phyloP scores from a whole-genome alignment of 2,888 invertebrate species.

The Idaea straminata region DNA sequence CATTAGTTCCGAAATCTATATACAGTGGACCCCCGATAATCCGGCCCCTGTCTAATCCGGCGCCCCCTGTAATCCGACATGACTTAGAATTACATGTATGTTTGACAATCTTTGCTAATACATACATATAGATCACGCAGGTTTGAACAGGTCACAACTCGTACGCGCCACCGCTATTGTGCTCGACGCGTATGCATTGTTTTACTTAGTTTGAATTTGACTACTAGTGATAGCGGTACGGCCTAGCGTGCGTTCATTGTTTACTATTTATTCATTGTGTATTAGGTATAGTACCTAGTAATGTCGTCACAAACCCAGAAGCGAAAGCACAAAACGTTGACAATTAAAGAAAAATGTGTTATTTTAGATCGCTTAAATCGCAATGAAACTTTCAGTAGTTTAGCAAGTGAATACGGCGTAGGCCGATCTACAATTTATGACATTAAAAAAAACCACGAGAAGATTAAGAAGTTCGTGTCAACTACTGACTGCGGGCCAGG shows the following conservation, averaged over 20 bases:
- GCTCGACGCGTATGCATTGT: conserved; percentile 12
- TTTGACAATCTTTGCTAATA: conserved; percentile 5
- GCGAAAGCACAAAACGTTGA: conserved; percentile 28
- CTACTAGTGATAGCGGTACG: conserved; percentile 21
- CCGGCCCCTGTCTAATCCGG: conserved; percentile 19
- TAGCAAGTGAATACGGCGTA: conserved; percentile 20
- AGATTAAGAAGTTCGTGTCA: conserved; percentile 30
- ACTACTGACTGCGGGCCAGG: conserved; percentile 31
- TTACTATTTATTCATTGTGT: conserved; percentile 26
- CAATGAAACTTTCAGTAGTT: conserved; percentile 14
- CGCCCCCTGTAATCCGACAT: conserved; percentile 18
- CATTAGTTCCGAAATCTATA: background rate
- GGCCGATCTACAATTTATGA: conserved; percentile 18
- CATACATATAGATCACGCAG: conserved; percentile 16
- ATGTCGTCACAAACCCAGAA: conserved; percentile 28
- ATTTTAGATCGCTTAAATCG: conserved; percentile 6
- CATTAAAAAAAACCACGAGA: conserved; percentile 13
- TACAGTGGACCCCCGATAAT: conserved; percentile 17
- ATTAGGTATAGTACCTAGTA: too few species aligned
- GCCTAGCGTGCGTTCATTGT: conserved; percentile 27
- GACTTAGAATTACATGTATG: conserved; percentile 1
- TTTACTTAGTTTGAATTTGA: conserved; percentile 24
- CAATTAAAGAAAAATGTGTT: conserved; percentile 32
- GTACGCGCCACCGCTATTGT: conserved; percentile 10
- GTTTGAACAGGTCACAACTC: conserved; percentile 28